Conservation (phyloP, 2,888 invertebrate genomes). For the Slavum lentiscoides region DNA sequence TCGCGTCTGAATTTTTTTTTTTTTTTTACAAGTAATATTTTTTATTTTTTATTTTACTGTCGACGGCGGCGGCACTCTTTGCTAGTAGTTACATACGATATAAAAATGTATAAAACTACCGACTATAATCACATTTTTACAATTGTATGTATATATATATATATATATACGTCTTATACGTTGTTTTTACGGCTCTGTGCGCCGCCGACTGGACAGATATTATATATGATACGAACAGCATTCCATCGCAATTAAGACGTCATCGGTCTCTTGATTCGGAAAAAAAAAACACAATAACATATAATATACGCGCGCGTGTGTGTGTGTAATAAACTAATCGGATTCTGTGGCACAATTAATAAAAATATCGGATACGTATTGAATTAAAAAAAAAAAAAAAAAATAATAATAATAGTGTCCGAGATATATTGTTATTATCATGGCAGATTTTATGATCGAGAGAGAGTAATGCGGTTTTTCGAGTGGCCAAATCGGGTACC, state of each 20-base stretch:
- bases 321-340: slow-evolving; percentile 22
- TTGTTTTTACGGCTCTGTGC: slow-evolving; percentile 7
- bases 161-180: not conserved
- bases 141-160: too few relatives aligned
- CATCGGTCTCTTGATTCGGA: slow-evolving; percentile 16
- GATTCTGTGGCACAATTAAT: slow-evolving; percentile 36
- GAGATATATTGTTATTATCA: not conserved
- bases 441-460: slow-evolving; percentile 7
- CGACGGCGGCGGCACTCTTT: slow-evolving; percentile 22
- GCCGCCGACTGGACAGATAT: not conserved
- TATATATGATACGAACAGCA: slow-evolving; percentile 19
- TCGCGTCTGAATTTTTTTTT: slow-evolving; percentile 7
- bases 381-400: not conserved
- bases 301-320: not conserved
- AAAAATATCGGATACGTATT: slow-evolving; percentile 34
- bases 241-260: slow-evolving; percentile 50
- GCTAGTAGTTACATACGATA: not conserved
- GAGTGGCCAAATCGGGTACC: slow-evolving; percentile 51
- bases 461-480: slow-evolving; percentile 47
- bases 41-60: not conserved
- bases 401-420: not conserved
- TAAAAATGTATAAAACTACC: not conserved
- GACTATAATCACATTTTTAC: not conserved
- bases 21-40: not conserved
- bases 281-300: not conserved